Base-by-base conservation (phyloP, 2,888 invertebrate species). In the Hemithea aestivaria region DNA sequence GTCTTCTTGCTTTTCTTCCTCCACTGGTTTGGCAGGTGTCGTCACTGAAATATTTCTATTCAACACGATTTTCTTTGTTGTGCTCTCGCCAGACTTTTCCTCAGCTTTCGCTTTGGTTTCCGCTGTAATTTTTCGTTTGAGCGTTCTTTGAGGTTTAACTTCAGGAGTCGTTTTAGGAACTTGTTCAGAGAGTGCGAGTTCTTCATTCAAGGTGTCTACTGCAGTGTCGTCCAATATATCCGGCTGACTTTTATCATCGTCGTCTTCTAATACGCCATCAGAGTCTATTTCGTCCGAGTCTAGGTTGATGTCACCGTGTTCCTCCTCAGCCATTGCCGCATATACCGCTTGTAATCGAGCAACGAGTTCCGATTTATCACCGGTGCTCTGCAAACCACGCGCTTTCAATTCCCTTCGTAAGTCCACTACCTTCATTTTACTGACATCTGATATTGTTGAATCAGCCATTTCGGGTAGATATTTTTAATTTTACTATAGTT, bases 321-420 rank as follows among this genome's bases (percentile, higher is more conserved):
- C 82, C 22, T 74, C 79, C 74, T 89, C 65, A 69, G 76, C 56
- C 87, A 90, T 55, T 6, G 90, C 88, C 9, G 74, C 55, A 64
- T 93, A 93, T 29, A 96, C 88, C 9, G 74, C 55, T 64, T 93
- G 93, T 29, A 96, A 88, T 54, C 96, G 89, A 51, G 94, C 92
- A 25, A 93, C 87, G 34, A 96, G 84, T 62, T 96, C 96, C 26
- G 88, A 92, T 88, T 96, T 96, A 69, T 95, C 95, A 3, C 96
- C 96, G 30, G 90, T 80, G 6, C 90, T 88, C 7, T 91, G 80
- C 11, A 96, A 81, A 10, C 94, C 94, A 62, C 95, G 90, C 45
- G 91, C 80, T 75, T 96, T 96, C 35, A 96, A 75, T 71, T 95
- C 95, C 58, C 91, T 91, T 61, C 93, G 94, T 55, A 96, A 83